Base-by-base conservation (phyloP, 1,140 invertebrate species). In the Temnothorax nylanderi region DNA sequence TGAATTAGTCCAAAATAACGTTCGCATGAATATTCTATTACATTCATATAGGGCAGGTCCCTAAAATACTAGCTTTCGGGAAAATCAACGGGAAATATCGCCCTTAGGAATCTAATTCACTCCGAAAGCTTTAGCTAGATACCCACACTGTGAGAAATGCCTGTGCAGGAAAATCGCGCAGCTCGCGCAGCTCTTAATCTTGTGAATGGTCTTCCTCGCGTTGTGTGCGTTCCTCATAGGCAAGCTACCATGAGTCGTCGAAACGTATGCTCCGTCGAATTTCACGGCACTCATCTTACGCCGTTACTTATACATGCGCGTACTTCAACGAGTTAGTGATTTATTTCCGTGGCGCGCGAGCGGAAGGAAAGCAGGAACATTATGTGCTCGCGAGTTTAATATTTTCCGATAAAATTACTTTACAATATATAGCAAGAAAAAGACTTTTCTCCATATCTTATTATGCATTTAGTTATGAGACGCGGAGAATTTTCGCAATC, bases 221-320 rank as follows among this genome's bases (percentile, higher is more conserved):
- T 44, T 71, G 51, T 74, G 58, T 72, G 41, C 65, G 41, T 74
- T 82, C 44, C 41, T 75, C n/a, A 41, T 60, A 47, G 26, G 13
- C 18, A 26, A 58, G 54, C 26, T 60, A 47, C 21, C 11, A 56
- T 18, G 51, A 58, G 47, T 47, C 41, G 18, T 60, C 11, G 69
- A 82, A 74, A 82, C 49, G 44, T 75, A 75, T 41, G 37, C 54
- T 47, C 26, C 51, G 67, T 60, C 60, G 72, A 65, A 85, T 77
- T 77, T 64, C 44, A 76, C 71, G 37, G 58, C 34, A 54, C 58
- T 64, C 72, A 85, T 85, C 51, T 21, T 54, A 18, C 13, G 16
- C 60, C 56, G 82, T 85, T 85, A 85, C 58, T 85, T 85, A 26
- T 26, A 85, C 37, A 44, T 64, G 81, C 69, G 21, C 56, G 74